Percentiles rank a stretch among this genome's conserved stretches.
phyloP scores from a whole-genome alignment of 2,888 invertebrate genomes.

The Eupithecia abbreviata region DNA sequence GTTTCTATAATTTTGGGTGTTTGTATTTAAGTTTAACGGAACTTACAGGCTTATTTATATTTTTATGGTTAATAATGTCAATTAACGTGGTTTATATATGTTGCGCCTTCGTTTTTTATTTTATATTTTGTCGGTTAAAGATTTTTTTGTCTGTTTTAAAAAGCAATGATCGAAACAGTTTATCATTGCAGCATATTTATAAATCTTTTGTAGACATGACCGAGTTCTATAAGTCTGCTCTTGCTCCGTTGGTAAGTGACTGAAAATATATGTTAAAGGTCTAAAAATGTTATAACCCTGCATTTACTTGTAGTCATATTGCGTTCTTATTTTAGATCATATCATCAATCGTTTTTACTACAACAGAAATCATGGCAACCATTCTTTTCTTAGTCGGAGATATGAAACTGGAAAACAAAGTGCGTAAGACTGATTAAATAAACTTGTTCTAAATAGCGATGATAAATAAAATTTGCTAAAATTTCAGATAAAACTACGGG shows the following conservation, averaged over 20 bases:
- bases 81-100: not conserved
- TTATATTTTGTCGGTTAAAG: not conserved
- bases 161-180: not conserved
- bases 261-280: not conserved
- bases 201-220: not conserved
- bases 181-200: not conserved
- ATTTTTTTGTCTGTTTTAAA: not conserved
- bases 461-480: not conserved
- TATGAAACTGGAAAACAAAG: not conserved
- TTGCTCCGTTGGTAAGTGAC: not conserved
- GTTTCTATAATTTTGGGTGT: not conserved
- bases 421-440: not conserved
- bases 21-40: not conserved
- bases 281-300: not conserved
- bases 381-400: not conserved
- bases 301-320: not conserved
- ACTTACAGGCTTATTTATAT: not conserved
- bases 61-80: not conserved
- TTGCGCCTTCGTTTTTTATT: constrained; percentile 1
- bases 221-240: not conserved
- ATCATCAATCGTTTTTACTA: not conserved
- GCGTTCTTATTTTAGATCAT: not conserved
- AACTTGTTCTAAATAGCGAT: not conserved
- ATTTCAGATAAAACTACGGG: not conserved
- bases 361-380: not conserved